These are phyloP conservation scores for Hormiphora californensis DNA, from an alignment of 37 sponge, comb jelly and placozoan species.

Conservation along the genomic window DNA sequence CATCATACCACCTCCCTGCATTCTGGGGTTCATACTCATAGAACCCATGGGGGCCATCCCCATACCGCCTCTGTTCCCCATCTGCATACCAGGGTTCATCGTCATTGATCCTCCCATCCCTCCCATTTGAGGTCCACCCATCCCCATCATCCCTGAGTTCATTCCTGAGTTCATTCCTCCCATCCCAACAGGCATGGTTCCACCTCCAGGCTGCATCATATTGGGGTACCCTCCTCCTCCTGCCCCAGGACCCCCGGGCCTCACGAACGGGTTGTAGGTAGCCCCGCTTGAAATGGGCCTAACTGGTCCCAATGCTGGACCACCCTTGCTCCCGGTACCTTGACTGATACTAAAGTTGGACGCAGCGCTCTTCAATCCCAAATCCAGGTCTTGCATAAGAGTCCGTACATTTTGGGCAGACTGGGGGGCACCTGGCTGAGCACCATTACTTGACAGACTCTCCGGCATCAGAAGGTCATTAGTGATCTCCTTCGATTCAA, in stretches of 20 bases:
- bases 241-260: no score
- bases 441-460: not conserved
- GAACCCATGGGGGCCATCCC: no score
- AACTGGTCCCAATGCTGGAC: constrained; percentile 50
- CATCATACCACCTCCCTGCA: not conserved
- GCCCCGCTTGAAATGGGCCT: constrained; percentile 11
- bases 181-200: not conserved
- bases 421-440: no score
- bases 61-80: no score
- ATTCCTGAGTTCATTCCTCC: constrained; percentile 11
- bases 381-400: constrained; percentile 41
- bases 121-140: constrained; percentile 12
- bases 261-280: constrained; percentile 34
- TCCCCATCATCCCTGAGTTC: not conserved
- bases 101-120: not conserved
- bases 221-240: no score
- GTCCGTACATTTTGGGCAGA: constrained; percentile 34
- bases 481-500: not conserved
- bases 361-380: constrained; percentile 35
- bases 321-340: not conserved
- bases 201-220: not conserved
- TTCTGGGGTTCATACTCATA: not conserved
- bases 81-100: no score
- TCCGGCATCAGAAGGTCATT: constrained; percentile 25
- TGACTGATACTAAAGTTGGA: constrained; percentile 17